phyloP scores from a whole-genome alignment of 2,113 vertebrate genomes.

The Pituophis catenifer region DNA sequence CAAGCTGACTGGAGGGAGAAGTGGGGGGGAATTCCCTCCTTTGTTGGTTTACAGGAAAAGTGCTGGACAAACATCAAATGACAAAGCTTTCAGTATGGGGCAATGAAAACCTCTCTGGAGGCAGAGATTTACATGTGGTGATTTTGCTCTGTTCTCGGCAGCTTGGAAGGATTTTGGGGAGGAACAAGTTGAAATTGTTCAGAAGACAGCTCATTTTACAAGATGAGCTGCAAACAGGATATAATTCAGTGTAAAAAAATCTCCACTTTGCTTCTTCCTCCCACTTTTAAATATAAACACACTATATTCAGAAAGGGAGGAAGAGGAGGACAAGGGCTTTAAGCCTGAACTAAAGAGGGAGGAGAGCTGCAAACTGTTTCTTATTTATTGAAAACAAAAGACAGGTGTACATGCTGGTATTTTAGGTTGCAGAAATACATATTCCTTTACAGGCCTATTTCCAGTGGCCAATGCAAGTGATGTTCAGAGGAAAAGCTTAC shows the following conservation, averaged over 20 bases:
- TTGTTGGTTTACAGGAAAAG: background rate
- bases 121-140: too few relatives aligned
- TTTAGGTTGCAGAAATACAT: background rate
- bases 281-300: background rate
- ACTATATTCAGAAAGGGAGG: background rate
- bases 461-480: background rate
- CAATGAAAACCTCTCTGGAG: background rate
- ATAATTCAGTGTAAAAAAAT: background rate
- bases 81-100: background rate
- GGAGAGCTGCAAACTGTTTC: background rate
- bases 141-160: background rate
- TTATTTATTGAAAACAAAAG: background rate
- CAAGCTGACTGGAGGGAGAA: background rate
- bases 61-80: background rate
- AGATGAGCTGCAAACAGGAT: background rate
- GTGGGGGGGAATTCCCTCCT: background rate
- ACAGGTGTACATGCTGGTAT: background rate
- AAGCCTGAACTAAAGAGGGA: background rate
- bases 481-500: background rate
- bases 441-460: background rate
- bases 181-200: background rate
- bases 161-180: background rate
- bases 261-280: background rate
- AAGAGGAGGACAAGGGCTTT: background rate
- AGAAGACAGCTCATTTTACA: background rate